Conservation (phyloP, 2,113 vertebrate genomes). For the Saimiri boliviensis region DNA sequence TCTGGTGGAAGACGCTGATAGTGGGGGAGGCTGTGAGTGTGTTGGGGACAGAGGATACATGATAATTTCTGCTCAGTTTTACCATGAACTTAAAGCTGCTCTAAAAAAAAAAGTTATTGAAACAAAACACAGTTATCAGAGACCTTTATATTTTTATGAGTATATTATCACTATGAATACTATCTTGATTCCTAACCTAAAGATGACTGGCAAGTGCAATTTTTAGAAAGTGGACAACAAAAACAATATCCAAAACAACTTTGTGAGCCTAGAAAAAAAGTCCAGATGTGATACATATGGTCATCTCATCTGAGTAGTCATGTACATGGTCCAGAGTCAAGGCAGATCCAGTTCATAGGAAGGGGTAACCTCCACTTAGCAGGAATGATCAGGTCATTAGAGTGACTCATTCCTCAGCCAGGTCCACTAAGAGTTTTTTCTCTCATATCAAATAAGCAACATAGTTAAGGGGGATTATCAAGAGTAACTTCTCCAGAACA, state of each 20-base stretch:
- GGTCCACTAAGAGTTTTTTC: background rate
- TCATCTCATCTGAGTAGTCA: background rate
- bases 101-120: background rate
- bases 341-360: background rate
- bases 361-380: background rate
- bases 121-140: background rate
- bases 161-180: background rate
- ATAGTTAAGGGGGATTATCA: background rate
- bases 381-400: background rate
- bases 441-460: background rate
- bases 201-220: background rate
- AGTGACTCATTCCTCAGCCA: background rate
- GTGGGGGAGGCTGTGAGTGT: background rate
- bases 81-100: background rate
- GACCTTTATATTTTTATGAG: background rate
- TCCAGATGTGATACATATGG: background rate
- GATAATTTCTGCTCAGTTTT: background rate
- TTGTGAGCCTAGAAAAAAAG: background rate
- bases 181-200: background rate
- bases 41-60: too few species aligned
- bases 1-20: background rate
- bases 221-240: background rate
- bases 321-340: background rate
- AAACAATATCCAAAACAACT: background rate
- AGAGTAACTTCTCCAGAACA: slow-evolving; percentile 9